phyloP scores from a whole-genome alignment of 1,140 invertebrate species.

The Drosophila teissieri region DNA sequence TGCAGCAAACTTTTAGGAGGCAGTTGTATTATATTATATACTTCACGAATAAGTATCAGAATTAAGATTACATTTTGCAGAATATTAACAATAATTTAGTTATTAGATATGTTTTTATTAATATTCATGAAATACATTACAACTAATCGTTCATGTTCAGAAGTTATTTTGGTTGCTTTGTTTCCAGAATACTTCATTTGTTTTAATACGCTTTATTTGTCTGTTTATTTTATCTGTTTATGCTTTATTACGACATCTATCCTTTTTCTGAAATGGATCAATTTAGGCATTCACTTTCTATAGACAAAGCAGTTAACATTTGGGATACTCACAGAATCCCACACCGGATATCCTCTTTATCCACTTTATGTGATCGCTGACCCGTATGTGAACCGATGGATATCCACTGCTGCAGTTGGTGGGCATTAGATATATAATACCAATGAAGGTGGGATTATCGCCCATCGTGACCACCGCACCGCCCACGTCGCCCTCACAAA shows the following conservation, averaged over 20 bases:
- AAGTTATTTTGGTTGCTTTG: neutral
- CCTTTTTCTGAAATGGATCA: neutral
- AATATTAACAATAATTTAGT: no score
- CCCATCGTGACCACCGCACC: neutral
- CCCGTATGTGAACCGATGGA: neutral
- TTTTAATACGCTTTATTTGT: no score
- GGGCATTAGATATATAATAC: neutral
- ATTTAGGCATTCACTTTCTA: neutral
- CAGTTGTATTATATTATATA: no score
- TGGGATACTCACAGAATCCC: neutral
- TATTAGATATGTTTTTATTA: no score
- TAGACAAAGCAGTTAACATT: neutral
- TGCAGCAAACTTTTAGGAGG: constrained; percentile 12
- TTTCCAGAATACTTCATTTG: neutral
- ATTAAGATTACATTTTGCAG: no score
- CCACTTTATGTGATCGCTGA: neutral
- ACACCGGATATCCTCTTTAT: neutral
- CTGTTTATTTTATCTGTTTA: no score
- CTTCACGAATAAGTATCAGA: no score
- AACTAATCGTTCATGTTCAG: no score
- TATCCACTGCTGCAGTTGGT: neutral
- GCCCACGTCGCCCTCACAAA: neutral
- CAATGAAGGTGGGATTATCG: neutral
- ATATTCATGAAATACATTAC: neutral
- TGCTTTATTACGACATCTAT: no score